Evolutionary conservation across 2,113 vertebrate species (phyloP), one percentile per base, ranked within the genome.

Genomic region (Dunckerocampus dactyliophorus): DNA sequence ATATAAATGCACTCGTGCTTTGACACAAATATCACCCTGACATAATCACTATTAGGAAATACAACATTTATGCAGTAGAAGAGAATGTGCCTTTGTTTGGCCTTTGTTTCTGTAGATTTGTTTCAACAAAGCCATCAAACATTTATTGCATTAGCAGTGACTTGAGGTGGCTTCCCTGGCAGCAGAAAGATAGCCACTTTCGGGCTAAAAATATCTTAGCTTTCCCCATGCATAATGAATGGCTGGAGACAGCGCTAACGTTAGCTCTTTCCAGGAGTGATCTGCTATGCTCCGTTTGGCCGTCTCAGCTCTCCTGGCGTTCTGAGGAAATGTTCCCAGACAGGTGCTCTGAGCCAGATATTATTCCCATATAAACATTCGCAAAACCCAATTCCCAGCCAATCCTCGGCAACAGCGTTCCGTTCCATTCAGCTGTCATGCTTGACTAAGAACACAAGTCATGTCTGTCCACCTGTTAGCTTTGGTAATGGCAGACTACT

Each of bases 141-240:
- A 88, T 85, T 85, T 81, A 85, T 82, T 72, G 82, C 75, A 42
- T 75, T 67, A 37, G 80, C 78, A 82, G 74, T 68, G 82, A 87
- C 80, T 85, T 82, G 65, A 78, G 81, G 82, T 85, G 80, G 81
- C 81, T 86, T 86, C 79, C 74, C 73, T 80, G 76, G 79, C 83
- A 84, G 82, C 68, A 65, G 68, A 79, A 73, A 81, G 78, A 77
- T 72, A 58, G 74, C 80, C 79, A 81, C 85, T 85, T 87, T 58
- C 0, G 31, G 16, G 66, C 77, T 88, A 87, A 82, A 89, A 90
- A 89, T 89, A 88, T 74, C 68, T 10, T 34, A 64, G 76, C 72
- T 71, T 85, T 80, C 66, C 69, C 79, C 80, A 88, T 90, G 83
- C 85, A 89, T 91, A 89, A 91, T 87, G 82, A 89, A 90, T 91